Base-by-base conservation (phyloP, 2,797 vertebrate species). In the Lepidocolaptes lacrymiger region DNA sequence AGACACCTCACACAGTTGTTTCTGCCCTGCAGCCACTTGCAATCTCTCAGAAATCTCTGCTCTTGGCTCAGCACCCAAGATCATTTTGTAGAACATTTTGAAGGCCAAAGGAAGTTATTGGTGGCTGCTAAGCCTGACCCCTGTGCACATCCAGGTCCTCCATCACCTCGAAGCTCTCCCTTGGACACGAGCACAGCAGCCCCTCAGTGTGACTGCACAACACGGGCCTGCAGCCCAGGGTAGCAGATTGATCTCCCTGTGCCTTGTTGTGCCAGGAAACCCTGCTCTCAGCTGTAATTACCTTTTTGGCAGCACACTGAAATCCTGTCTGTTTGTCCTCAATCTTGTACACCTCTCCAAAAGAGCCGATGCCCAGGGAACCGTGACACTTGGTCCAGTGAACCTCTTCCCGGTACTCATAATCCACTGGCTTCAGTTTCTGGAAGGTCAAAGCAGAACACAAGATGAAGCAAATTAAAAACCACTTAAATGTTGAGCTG, bases 221-320 rank as follows among this genome's bases (percentile, higher is more conserved):
- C 11, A 43, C 39, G 22, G 55, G 17, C 61, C 71, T 28, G 7
- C 56, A 43, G 67, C 7, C n/a, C 28, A 11, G 2, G 32, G 51
- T 2, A 66, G 75, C n/a, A 68, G 71, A 74, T 36, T 58, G 63
- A 43, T 49, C 58, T 62, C 37, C 4, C 0, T 12, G 7, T 14
- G 8, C 82, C 36, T 66, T 20, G 30, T 46, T 12, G 20, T 32
- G 46, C 10, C 56, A 71, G 54, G n/a, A 62, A 41, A 18, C 1
- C 5, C 22, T 9, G 6, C 12, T 51, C 72, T 62, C 71, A 23
- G 51, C 27, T 12, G n/a, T 10, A 56, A 32, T 61, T 98, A 99
- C 99, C 99, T 99, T 99, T 97, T 99, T 99, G 87, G 98, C 98
- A 48, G 99, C 99, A 74, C 99, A 99, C 94, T 90, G 98, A 93